Evolutionary conservation across 30 jellyfish, hydroid and myxozoan species (phyloP), one percentile per base, ranked within the genome.

Genomic region (Haliclystus octoradiatus): DNA sequence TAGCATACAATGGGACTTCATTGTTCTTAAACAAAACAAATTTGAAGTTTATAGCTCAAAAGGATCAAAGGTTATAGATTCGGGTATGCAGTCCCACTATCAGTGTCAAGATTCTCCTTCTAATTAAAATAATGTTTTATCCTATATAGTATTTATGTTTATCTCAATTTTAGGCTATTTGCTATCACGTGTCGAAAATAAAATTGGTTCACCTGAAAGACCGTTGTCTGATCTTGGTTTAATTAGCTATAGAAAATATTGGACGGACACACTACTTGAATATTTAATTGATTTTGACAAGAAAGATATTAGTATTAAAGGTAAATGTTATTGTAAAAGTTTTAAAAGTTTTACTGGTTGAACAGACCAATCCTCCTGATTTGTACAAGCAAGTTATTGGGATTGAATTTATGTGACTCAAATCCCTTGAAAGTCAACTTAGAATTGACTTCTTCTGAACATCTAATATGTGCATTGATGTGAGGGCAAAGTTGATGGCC

Each of bases 171-270:
- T 47, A 86, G 96, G 96, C 52, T 86, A 86, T 65, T 62, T 86
- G 66, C 78, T 86, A 19, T 86, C 96, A 0, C 94, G 83, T 0
- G 74, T 49, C 9, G 96, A 86, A 74, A 89, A 89, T 67, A 86
- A 78, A 79, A 74, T 80, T 30, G 96, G 96, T 24, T 77, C 96
- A 0, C 96, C 96, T 2, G 96, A 86, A 35, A 84, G 93, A n/a
- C 96, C 96, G 13, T 68, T 86, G 19, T 86, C 96, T 5, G 96
- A 86, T 69, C 85, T 86, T 9, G 96, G 96, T 32, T 52, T 86
- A 32, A 79, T 86, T 60, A 78, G 94, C 50, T 86, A 86, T 49
- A 62, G 96, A 9, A 78, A 81, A 33, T 86, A 68, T 52, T 86
- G 96, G 96, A 78, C 65, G 26, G 94, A 79, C 28, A 83, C 67